phyloP scores from a whole-genome alignment of 2,888 invertebrate genomes.

The Magallana nippona region DNA sequence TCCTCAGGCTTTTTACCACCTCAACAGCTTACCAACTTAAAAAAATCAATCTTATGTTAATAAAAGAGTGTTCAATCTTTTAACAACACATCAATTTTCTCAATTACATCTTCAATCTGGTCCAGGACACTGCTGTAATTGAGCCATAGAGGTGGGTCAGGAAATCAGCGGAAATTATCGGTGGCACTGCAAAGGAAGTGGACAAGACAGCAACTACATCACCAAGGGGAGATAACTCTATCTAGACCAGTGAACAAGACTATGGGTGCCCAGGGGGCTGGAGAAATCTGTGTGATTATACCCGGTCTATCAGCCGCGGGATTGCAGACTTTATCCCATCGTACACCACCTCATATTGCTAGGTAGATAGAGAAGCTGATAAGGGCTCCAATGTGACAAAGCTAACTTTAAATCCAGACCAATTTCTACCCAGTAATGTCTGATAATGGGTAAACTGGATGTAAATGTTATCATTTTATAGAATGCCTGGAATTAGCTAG shows the following conservation, averaged over 20 bases:
- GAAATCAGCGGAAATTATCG: conserved; percentile 1
- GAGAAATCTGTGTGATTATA: background rate
- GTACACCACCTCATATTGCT: conserved; percentile 5
- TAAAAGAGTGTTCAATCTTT: conserved; percentile 17
- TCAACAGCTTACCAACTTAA: background rate
- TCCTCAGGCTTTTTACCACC: too few species aligned
- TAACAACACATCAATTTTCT: conserved; percentile 22
- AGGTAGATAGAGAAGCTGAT: conserved; percentile 18
- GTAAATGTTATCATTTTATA: conserved; percentile 25
- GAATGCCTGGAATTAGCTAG: background rate
- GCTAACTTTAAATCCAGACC: background rate
- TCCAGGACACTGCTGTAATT: conserved; percentile 1
- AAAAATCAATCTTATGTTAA: background rate
- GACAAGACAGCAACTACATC: background rate
- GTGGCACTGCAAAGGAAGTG: background rate
- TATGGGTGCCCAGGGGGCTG: background rate
- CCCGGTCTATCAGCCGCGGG: background rate
- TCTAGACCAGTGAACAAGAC: conserved; percentile 1
- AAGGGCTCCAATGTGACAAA: background rate
- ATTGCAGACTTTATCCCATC: conserved; percentile 9
- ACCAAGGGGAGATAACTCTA: conserved; percentile 22
- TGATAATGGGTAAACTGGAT: background rate
- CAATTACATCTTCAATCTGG: conserved; percentile 9
- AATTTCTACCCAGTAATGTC: conserved; percentile 11
- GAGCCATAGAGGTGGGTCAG: background rate